Percentiles rank a stretch among this genome's conserved stretches.
These are phyloP conservation scores for Zhuqinia jingwanae DNA, from an alignment of 2,888 invertebrate genomes.

Conservation along the genomic window DNA sequence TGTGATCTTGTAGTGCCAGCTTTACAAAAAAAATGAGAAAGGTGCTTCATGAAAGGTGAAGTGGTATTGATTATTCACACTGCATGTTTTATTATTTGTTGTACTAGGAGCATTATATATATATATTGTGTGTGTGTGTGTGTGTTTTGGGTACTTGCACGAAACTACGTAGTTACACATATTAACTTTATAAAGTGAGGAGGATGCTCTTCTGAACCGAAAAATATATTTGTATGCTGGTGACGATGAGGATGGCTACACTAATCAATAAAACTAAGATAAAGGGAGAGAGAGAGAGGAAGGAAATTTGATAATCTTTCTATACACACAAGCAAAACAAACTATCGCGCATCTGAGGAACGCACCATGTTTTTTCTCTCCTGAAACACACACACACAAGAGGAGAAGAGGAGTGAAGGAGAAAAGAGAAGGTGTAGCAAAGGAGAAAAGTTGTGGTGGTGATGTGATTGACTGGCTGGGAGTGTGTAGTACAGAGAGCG, in stretches of 20 bases:
- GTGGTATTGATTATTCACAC: constrained; percentile 62
- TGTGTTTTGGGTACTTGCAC: not conserved
- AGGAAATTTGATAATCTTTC: constrained; percentile 25
- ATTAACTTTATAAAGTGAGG: not conserved
- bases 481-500: not conserved
- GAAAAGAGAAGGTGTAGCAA: constrained; percentile 26
- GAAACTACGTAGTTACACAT: not conserved
- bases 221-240: not conserved
- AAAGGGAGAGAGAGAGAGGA: not conserved
- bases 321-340: constrained; percentile 8
- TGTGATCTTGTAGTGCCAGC: constrained; percentile 69
- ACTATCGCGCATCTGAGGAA: constrained; percentile 1
- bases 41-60: constrained; percentile 23
- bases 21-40: constrained; percentile 41
- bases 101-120: not conserved
- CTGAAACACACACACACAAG: too few relatives aligned
- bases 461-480: constrained; percentile 7
- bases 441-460: constrained; percentile 38
- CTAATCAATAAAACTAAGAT: constrained; percentile 32
- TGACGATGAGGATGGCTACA: not conserved
- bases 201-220: not conserved
- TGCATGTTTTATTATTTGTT: constrained; percentile 41
- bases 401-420: constrained; percentile 1
- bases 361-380: not conserved
- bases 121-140: too few relatives aligned